Percentiles rank a stretch among this genome's conserved stretches.
Evolutionary conservation across 2,113 vertebrate species (phyloP).

Genomic region (Acinonyx jubatus): DNA sequence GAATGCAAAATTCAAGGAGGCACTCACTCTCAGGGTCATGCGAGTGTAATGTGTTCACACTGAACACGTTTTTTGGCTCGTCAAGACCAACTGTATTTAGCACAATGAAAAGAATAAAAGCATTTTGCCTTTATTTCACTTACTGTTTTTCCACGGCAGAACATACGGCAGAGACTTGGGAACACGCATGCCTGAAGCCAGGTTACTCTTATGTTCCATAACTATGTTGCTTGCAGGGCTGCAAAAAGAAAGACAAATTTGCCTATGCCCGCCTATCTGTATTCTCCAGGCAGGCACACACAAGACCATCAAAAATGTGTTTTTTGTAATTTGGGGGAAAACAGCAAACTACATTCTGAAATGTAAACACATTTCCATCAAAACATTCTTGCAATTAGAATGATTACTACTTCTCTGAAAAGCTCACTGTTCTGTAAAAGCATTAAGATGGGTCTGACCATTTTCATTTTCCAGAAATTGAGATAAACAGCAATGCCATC

Average conservation of each 20-base stretch:
- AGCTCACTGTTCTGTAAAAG: conserved; percentile 49
- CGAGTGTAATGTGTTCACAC: neutral
- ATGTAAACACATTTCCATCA: conserved; percentile 64
- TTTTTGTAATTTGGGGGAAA: conserved; percentile 38
- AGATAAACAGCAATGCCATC: conserved; percentile 75
- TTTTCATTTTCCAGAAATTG: conserved; percentile 70
- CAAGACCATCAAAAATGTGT: conserved; percentile 53
- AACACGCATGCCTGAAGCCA: conserved; percentile 80
- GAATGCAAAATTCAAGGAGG: neutral
- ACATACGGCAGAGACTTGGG: conserved; percentile 82
- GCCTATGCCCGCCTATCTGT: conserved; percentile 13
- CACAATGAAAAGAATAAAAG: neutral
- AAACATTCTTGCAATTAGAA: conserved; percentile 61
- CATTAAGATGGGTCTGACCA: conserved; percentile 57
- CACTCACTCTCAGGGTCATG: neutral
- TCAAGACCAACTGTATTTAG: conserved; percentile 21
- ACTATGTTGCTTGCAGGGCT: conserved; percentile 73
- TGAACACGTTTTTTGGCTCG: neutral
- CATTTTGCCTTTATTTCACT: conserved; percentile 58
- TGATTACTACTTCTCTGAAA: conserved; percentile 61
- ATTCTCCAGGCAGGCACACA: conserved; percentile 32
- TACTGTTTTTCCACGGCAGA: conserved; percentile 84
- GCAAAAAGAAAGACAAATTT: conserved; percentile 35
- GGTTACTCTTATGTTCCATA: conserved; percentile 78
- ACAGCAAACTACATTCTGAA: conserved; percentile 54